These are phyloP conservation scores for Galago senegalensis DNA, from an alignment of 2,797 vertebrate genomes.

Conservation along the genomic window DNA sequence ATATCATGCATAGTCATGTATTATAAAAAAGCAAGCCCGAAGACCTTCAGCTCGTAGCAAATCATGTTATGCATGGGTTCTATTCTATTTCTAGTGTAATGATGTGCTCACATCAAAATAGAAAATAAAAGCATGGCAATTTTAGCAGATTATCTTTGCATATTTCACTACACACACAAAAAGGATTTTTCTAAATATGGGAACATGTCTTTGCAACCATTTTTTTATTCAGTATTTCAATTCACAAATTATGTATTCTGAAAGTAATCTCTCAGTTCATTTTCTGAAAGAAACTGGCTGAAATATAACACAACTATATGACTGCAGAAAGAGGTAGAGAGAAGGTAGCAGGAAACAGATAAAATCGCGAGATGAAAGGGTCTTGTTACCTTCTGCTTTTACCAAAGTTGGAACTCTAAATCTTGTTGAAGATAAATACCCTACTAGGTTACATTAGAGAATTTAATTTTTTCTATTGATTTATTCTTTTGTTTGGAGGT, in stretches of 20 bases:
- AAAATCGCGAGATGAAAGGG: not conserved
- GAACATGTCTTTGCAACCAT: not conserved
- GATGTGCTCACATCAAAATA: not conserved
- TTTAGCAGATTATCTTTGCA: not conserved
- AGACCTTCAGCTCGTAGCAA: not conserved
- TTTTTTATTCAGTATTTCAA: conserved; percentile 14
- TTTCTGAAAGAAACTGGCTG: not conserved
- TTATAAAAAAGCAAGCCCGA: conserved; percentile 1
- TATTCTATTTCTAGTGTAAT: not conserved
- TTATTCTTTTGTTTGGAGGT: not conserved
- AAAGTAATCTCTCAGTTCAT: not conserved
- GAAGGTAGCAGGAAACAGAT: not conserved
- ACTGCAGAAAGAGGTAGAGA: not conserved
- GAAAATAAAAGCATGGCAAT: conserved; percentile 43
- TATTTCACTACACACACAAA: not conserved
- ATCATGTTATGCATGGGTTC: not conserved
- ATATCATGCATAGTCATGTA: not conserved
- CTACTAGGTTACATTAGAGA: not conserved
- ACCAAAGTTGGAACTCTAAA: not conserved
- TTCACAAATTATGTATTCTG: not conserved
- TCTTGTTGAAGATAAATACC: not conserved
- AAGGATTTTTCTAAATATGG: conserved; percentile 35
- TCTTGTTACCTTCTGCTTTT: not conserved
- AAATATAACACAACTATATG: not conserved
- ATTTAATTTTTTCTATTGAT: conserved; percentile 6